Percentiles rank a stretch among this genome's conserved stretches.
phyloP scores from a whole-genome alignment of 92 coral and sea anemone genomes.

The Parazoanthus swiftii region DNA sequence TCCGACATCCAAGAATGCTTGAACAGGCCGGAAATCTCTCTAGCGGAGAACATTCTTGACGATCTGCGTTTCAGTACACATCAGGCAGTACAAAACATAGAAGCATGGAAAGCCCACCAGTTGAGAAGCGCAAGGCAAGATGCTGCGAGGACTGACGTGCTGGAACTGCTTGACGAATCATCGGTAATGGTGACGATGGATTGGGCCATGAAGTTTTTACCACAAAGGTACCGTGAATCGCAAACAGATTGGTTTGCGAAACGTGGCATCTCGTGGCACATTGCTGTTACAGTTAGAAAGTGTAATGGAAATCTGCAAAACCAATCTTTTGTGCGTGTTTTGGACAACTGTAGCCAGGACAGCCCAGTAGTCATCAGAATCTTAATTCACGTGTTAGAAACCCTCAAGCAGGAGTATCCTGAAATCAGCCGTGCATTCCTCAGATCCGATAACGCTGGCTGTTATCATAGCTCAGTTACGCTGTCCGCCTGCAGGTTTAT shows the following conservation, averaged over 20 bases:
- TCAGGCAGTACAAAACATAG: conserved; percentile 32
- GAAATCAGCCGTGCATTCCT: conserved; percentile 18
- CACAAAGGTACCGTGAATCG: conserved; percentile 29
- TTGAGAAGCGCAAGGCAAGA: conserved; percentile 37
- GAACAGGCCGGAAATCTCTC: too few relatives aligned
- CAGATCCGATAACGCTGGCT: conserved; percentile 24
- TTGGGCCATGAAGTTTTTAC: conserved; percentile 30
- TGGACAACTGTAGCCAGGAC: conserved; percentile 10
- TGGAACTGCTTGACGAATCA: conserved; percentile 27
- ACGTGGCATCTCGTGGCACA: conserved; percentile 35
- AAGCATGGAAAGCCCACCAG: conserved; percentile 32
- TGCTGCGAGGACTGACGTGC: conserved; percentile 33
- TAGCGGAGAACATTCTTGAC: too few relatives aligned
- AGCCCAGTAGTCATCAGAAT: conserved; percentile 9
- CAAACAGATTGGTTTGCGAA: conserved; percentile 43
- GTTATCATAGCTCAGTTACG: conserved; percentile 35
- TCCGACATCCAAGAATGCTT: too few relatives aligned
- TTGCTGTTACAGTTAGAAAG: not conserved
- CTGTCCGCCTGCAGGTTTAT: conserved; percentile 30
- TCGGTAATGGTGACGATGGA: conserved; percentile 26
- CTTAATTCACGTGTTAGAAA: conserved; percentile 6
- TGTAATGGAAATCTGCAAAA: conserved; percentile 3
- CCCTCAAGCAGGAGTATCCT: conserved; percentile 23
- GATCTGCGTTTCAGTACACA: conserved; percentile 24
- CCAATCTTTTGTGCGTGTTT: conserved; percentile 1